phyloP scores from a whole-genome alignment of 2,113 vertebrate genomes.

The Grus americana region DNA sequence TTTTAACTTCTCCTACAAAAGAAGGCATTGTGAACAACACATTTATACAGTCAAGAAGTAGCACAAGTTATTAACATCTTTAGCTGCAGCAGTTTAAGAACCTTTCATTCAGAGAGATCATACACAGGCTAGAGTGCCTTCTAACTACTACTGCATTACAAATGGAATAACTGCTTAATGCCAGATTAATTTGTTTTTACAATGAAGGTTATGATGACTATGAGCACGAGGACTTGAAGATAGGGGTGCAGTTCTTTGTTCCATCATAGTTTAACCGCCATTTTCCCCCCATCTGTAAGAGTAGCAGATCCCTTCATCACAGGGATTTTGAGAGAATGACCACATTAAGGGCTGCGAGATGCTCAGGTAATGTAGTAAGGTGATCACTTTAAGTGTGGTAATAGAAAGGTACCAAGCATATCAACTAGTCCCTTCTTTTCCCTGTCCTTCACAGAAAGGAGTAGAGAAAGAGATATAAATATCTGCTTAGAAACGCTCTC shows the following conservation, averaged over 20 bases:
- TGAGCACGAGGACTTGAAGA: background rate
- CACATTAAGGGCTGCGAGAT: background rate
- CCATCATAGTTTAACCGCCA: background rate
- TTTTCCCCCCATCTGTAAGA: background rate
- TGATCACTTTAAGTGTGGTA: background rate
- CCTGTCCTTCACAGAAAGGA: background rate
- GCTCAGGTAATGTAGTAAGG: background rate
- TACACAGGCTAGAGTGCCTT: background rate
- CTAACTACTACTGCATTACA: background rate
- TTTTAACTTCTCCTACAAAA: conserved; percentile 74
- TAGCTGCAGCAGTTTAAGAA: background rate
- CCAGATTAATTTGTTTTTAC: background rate
- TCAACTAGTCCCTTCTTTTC: background rate
- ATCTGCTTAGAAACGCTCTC: background rate
- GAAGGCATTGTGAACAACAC: background rate
- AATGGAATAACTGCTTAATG: background rate
- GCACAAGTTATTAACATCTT: background rate
- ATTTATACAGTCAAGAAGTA: background rate
- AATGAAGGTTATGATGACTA: background rate
- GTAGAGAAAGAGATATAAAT: background rate
- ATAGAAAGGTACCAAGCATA: background rate
- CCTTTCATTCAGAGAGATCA: background rate
- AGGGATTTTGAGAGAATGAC: background rate
- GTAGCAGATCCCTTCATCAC: background rate
- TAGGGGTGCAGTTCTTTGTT: background rate